A percentile compares a stretch with the other conserved stretches of the same genome.
These are phyloP conservation scores for Lasius platythorax DNA, from an alignment of 2,888 invertebrate species.

Conservation along the genomic window DNA sequence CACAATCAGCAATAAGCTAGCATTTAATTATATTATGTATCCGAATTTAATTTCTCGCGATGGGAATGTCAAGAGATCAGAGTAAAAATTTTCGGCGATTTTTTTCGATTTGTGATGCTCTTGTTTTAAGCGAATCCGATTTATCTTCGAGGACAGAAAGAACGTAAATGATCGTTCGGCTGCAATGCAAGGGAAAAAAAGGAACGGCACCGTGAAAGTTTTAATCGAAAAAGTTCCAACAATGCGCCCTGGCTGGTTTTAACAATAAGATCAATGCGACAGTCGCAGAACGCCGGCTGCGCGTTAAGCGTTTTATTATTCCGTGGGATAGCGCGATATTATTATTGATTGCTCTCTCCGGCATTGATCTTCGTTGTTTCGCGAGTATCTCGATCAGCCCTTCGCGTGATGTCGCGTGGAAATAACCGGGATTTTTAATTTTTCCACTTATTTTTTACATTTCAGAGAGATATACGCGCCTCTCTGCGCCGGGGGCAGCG, in stretches of 20 bases:
- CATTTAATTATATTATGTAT: too few species aligned
- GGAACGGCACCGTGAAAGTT: slow-evolving; percentile 74
- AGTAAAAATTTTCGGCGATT: background rate
- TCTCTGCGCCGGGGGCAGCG: background rate
- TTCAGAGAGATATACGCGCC: background rate
- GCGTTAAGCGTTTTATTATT: slow-evolving; percentile 69
- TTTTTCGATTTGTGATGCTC: background rate
- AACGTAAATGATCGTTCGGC: slow-evolving; percentile 69
- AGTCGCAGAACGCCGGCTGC: slow-evolving; percentile 30
- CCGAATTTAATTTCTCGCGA: background rate
- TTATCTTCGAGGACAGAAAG: slow-evolving; percentile 58
- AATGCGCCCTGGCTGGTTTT: slow-evolving; percentile 74
- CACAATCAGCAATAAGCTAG: too few species aligned
- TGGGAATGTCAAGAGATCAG: background rate
- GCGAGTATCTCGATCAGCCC: slow-evolving; percentile 31
- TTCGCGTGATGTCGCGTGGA: background rate
- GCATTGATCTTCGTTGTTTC: slow-evolving; percentile 42
- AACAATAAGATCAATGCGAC: slow-evolving; percentile 70
- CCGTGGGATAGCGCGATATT: slow-evolving; percentile 51
- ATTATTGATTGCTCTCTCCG: slow-evolving; percentile 57
- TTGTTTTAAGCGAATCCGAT: slow-evolving; percentile 48
- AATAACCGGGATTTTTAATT: slow-evolving; percentile 47
- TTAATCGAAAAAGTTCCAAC: slow-evolving; percentile 83
- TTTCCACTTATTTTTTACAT: slow-evolving; percentile 47
- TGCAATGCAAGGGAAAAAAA: slow-evolving; percentile 51